These are phyloP conservation scores for Cyanoderma ruficeps DNA, from an alignment of 2,113 vertebrate species.

Conservation along the genomic window DNA sequence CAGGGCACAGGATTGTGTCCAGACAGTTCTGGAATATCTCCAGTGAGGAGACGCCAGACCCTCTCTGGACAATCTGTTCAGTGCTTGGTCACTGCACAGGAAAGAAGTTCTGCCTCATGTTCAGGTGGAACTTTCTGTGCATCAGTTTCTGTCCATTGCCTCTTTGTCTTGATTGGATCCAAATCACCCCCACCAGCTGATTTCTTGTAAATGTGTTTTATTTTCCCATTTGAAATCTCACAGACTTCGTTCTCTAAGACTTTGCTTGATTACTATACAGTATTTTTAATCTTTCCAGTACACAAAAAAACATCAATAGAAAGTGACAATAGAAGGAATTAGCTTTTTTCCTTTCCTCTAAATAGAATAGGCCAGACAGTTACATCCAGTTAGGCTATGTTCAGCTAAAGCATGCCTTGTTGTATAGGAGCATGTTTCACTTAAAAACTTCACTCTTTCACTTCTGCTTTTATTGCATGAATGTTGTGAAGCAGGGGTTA, in stretches of 20 bases:
- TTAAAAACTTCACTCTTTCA: neutral
- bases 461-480: neutral
- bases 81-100: rapidly evolving
- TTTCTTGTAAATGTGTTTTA: neutral
- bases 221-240: neutral
- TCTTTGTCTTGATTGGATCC: neutral
- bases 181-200: neutral
- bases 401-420: neutral
- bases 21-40: neutral
- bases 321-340: neutral
- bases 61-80: neutral
- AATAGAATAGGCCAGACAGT: neutral
- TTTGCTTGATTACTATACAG: neutral
- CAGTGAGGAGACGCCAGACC: neutral
- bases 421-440: neutral
- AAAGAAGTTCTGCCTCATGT: neutral
- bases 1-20: neutral
- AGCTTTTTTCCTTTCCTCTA: neutral
- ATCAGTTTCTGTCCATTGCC: neutral
- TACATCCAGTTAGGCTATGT: neutral
- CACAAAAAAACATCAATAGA: neutral
- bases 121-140: neutral
- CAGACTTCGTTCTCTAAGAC: neutral
- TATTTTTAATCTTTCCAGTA: neutral
- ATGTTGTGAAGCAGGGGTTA: neutral